Conservation (phyloP, 2,113 vertebrate species). For the Platichthys stellatus region DNA sequence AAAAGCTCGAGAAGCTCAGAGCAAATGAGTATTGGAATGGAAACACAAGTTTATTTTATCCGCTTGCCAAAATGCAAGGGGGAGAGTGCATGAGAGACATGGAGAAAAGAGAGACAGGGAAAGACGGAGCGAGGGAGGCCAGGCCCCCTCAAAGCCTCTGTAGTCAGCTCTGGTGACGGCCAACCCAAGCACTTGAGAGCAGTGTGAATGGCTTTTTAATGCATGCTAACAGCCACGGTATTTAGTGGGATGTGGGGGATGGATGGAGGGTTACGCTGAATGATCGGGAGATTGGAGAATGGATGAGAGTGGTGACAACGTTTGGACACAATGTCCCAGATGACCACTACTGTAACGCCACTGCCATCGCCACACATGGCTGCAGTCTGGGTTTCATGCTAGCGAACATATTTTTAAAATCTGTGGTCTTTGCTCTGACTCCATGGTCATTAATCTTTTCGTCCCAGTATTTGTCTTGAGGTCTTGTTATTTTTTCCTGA, state of each 20-base stretch:
- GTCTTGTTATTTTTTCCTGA: constrained; percentile 53
- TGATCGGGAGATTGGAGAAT: constrained; percentile 47
- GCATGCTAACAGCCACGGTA: constrained; percentile 73
- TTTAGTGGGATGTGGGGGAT: constrained; percentile 53
- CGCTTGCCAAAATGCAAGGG: constrained; percentile 57
- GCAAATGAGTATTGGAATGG: constrained; percentile 56
- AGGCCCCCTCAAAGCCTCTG: constrained; percentile 57
- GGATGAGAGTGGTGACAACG: constrained; percentile 59
- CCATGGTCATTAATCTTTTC: constrained; percentile 54
- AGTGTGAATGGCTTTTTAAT: constrained; percentile 81
- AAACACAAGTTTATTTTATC: constrained; percentile 64
- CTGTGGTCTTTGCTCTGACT: constrained; percentile 43
- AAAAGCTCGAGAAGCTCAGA: constrained; percentile 48
- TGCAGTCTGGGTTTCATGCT: constrained; percentile 16
- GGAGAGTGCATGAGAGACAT: constrained; percentile 38
- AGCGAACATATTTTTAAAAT: constrained; percentile 24
- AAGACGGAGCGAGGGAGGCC: constrained; percentile 38
- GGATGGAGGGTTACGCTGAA: constrained; percentile 50
- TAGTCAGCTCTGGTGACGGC: constrained; percentile 63
- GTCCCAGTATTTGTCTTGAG: constrained; percentile 58
- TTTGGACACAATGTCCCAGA: constrained; percentile 47
- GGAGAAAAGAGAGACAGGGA: constrained; percentile 39
- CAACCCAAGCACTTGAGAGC: constrained; percentile 75
- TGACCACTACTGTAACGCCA: constrained; percentile 32
- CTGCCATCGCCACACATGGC: not conserved